Evolutionary conservation across 2,797 vertebrate genomes (phyloP).

Genomic region (Limosa lapponica): DNA sequence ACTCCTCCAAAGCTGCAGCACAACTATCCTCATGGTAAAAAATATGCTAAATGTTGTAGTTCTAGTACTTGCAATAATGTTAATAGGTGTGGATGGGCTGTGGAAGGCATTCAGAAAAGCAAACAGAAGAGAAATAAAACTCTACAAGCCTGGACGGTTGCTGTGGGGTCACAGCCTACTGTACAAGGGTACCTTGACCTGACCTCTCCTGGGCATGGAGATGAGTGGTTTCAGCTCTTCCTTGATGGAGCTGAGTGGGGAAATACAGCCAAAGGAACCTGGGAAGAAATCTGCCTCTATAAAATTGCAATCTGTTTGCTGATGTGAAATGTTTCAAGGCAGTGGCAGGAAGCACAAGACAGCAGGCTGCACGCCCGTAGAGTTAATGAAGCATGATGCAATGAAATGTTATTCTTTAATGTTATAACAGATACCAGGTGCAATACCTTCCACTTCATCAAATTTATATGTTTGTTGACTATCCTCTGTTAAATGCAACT

Average conservation of each 20-base stretch:
- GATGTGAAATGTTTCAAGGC: neutral
- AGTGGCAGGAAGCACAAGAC: rapidly evolving
- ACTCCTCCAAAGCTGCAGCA: neutral
- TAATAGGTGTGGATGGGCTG: neutral
- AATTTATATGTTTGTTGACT: neutral
- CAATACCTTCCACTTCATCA: neutral
- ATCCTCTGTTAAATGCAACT: neutral
- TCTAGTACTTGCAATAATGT: neutral
- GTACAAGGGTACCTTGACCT: neutral
- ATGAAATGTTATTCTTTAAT: neutral
- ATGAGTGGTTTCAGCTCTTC: neutral
- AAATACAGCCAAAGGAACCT: neutral
- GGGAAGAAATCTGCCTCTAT: neutral
- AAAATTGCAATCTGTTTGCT: rapidly evolving
- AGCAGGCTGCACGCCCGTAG: neutral
- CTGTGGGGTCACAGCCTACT: neutral
- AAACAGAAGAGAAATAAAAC: neutral
- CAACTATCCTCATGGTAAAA: neutral
- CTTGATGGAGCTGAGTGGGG: neutral
- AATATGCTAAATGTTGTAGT: neutral
- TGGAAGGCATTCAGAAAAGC: neutral
- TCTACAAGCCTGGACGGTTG: neutral
- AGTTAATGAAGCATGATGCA: neutral
- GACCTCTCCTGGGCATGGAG: neutral
- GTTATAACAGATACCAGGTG: neutral